phyloP scores from a whole-genome alignment of 2,113 vertebrate species.

The Salvator merianae region DNA sequence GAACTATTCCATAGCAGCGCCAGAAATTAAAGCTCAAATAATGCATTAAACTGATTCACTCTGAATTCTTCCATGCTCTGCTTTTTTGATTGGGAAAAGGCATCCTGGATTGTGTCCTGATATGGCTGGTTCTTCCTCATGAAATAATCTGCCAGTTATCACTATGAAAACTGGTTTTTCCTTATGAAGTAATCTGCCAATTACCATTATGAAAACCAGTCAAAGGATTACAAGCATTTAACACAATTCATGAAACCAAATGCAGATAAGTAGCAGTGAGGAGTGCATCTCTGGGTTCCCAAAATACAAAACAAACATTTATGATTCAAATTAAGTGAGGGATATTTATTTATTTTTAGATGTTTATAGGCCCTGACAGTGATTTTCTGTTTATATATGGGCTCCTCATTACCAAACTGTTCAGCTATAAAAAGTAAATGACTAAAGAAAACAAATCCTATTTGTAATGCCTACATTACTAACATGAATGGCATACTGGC shows the following conservation, averaged over 20 bases:
- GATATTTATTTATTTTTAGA: not conserved
- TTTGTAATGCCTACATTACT: slow-evolving; percentile 9
- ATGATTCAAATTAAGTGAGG: not conserved
- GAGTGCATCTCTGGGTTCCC: not conserved
- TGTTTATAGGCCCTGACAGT: slow-evolving; percentile 4
- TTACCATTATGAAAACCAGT: slow-evolving; percentile 1
- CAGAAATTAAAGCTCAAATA: not conserved
- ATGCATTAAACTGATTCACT: not conserved
- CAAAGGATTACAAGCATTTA: not conserved
- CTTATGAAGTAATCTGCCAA: not conserved
- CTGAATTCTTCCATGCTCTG: not conserved
- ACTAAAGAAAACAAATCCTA: slow-evolving; percentile 14
- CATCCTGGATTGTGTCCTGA: not conserved
- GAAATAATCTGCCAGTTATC: not conserved
- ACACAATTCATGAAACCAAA: not conserved
- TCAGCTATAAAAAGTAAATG: slow-evolving; percentile 15
- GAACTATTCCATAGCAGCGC: not conserved
- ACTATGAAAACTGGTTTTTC: not conserved
- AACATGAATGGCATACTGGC: not conserved
- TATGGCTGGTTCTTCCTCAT: not conserved
- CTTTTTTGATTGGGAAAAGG: not conserved
- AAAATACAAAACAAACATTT: not conserved
- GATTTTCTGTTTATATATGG: slow-evolving; percentile 16
- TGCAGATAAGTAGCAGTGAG: not conserved
- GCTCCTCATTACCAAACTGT: not conserved